These are phyloP conservation scores for Fregetta grallaria DNA, from an alignment of 2,113 vertebrate genomes.

Conservation along the genomic window DNA sequence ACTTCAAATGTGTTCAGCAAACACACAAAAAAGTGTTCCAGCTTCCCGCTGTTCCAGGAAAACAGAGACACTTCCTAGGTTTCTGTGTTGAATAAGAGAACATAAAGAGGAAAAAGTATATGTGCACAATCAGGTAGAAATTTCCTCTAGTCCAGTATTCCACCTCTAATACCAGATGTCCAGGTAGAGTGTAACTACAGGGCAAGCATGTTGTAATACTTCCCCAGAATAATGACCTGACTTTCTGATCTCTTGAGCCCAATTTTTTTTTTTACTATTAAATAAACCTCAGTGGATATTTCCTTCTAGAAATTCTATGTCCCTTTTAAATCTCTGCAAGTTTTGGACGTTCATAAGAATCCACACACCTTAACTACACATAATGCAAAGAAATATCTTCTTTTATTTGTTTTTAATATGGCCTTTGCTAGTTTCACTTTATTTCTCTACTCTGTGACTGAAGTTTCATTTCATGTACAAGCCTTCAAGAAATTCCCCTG, in stretches of 20 bases:
- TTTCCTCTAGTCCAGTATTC: background rate
- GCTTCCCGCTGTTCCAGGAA: background rate
- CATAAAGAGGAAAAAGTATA: background rate
- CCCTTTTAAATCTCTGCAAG: background rate
- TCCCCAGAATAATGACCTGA: background rate
- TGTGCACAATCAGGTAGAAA: background rate
- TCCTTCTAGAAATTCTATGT: background rate
- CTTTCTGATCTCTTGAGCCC: background rate
- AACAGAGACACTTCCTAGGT: background rate
- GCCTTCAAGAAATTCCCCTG: background rate
- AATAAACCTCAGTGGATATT: background rate
- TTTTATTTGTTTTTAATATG: background rate
- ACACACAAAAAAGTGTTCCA: background rate
- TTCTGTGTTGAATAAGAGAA: background rate
- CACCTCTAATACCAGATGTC: background rate
- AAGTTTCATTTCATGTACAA: background rate
- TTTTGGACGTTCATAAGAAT: background rate
- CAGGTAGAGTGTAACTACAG: background rate
- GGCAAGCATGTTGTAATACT: background rate
- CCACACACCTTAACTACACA: background rate
- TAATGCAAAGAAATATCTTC: background rate
- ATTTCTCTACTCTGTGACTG: background rate
- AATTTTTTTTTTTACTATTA: background rate
- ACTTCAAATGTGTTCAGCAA: background rate
- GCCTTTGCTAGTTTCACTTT: background rate